Evolutionary conservation across 1,140 invertebrate genomes (phyloP), one percentile per base, ranked within the genome.

Genomic region (Apis mellifera): DNA sequence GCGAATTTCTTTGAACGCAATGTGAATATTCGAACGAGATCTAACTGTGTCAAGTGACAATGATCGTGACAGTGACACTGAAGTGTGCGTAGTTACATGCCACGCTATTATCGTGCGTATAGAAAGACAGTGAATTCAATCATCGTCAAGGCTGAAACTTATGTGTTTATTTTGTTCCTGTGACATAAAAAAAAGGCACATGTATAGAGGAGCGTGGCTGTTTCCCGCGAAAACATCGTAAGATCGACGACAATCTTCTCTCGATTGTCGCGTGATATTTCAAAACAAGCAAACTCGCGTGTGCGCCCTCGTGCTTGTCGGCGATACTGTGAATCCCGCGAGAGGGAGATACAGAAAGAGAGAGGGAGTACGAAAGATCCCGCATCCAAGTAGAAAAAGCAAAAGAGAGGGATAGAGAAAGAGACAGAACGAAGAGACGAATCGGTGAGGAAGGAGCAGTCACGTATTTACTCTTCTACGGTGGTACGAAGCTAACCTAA

Each of bases 401-500:
- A 48, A 83, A 59, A 71, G 66, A 75, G 50, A 50, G 78, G 74
- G 42, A 79, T 62, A 78, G 52, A 79, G 75, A 78, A 48, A 50
- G 69, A 64, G 26, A n/a, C 13, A 65, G 77, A 17, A 65, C 26
- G 59, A 66, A 42, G 69, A 72, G 66, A 55, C 15, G 68, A 70
- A 70, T 69, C 57, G 23, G 54, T 15, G 57, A 73, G 65, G 70
- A 77, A 68, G 19, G 55, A 77, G 50, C 78, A 32, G 60, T 71
- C 62, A 69, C 66, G 76, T 88, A 74, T 87, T 84, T 87, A 87
- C 78, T 79, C 62, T 70, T 50, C n/a, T 19, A 64, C 78, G 62
- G 86, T 68, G 59, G 78, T 26, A 84, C 72, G 78, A 69, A 84
- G 78, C 65, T 87, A 87, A 88, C 86, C 86, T 88, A 87, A 87